phyloP scores from a whole-genome alignment of 2,113 vertebrate species.

The Haemorhous mexicanus region DNA sequence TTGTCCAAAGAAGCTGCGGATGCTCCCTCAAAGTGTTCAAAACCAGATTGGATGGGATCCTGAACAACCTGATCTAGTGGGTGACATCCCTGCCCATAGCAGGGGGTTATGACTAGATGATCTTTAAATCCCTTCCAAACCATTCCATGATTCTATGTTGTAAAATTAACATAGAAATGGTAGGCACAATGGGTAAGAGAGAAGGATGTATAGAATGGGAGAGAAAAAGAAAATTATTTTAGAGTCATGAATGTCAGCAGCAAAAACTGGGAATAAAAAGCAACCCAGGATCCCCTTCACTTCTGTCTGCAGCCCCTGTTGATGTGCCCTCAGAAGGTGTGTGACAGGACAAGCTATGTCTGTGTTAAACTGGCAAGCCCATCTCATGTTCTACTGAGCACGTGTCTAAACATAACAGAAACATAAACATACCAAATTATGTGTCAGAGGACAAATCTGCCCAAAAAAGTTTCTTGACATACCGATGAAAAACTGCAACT shows the following conservation, averaged over 20 bases:
- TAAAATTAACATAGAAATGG: neutral
- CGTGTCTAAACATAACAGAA: slow-evolving; percentile 3
- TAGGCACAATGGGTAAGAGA: neutral
- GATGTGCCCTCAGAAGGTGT: neutral
- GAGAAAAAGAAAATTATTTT: neutral
- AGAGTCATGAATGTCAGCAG: neutral
- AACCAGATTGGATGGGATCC: neutral
- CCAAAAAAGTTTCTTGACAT: neutral
- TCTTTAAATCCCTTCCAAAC: neutral
- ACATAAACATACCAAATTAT: neutral
- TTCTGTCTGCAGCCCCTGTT: neutral
- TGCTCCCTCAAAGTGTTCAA: neutral
- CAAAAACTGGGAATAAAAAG: neutral
- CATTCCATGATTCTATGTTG: neutral
- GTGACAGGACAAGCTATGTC: neutral
- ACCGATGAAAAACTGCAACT: neutral
- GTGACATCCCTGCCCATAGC: neutral
- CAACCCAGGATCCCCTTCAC: neutral
- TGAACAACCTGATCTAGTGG: neutral
- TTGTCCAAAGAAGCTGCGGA: neutral
- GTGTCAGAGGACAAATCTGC: neutral
- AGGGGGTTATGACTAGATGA: neutral
- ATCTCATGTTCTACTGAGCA: neutral
- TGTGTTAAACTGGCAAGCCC: neutral
- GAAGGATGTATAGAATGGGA: neutral